Percentiles rank a stretch among this genome's conserved stretches.
Conservation (phyloP, 2,113 vertebrate species). For the Nannobrachium achirus region DNA sequence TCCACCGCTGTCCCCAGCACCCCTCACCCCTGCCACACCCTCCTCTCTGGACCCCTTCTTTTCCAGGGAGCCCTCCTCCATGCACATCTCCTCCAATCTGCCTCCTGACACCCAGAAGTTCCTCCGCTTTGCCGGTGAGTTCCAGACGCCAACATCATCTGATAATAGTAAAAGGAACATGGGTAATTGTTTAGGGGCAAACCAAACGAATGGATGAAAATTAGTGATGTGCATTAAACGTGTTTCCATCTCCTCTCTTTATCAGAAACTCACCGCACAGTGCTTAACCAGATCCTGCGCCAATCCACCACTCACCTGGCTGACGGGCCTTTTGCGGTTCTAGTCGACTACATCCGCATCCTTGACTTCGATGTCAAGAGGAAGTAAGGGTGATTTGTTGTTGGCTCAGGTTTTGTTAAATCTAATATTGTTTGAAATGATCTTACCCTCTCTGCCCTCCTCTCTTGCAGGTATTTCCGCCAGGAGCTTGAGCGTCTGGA, state of each 20-base stretch:
- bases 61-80: slow-evolving; percentile 91
- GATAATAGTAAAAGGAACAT: background rate
- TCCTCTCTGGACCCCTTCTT: slow-evolving; percentile 94
- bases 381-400: slow-evolving; percentile 80
- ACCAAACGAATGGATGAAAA: background rate
- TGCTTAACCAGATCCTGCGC: slow-evolving; percentile 94
- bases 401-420: background rate
- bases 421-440: background rate
- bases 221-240: background rate
- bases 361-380: slow-evolving; percentile 95
- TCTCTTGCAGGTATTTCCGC: slow-evolving; percentile 86
- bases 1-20: slow-evolving; percentile 89
- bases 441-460: background rate
- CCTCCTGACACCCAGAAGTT: slow-evolving; percentile 96
- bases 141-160: background rate
- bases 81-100: slow-evolving; percentile 94
- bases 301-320: slow-evolving; percentile 94
- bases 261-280: slow-evolving; percentile 92
- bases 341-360: slow-evolving; percentile 96
- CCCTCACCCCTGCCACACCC: slow-evolving; percentile 91
- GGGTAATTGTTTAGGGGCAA: slow-evolving; percentile 3
- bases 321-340: slow-evolving; percentile 92
- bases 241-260: slow-evolving; percentile 1
- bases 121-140: slow-evolving; percentile 89
- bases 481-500: slow-evolving; percentile 93